Evolutionary conservation across 2,113 vertebrate species (phyloP), one percentile per base, ranked within the genome.

Genomic region (Chaetodon auriga): DNA sequence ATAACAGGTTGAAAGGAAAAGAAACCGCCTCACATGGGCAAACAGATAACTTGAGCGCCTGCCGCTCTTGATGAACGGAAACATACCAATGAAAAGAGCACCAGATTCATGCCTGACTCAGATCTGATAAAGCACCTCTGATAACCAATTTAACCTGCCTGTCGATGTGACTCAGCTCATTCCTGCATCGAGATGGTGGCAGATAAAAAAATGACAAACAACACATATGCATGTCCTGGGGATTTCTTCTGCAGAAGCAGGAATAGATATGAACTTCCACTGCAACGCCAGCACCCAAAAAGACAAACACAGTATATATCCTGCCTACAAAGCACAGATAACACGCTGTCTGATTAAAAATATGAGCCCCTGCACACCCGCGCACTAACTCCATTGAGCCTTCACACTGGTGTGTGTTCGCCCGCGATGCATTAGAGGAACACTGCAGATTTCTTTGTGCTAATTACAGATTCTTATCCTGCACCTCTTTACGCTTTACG

Each of bases 181-280:
- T 80, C 25, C 65, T 89, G 51, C 4, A n/a, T n/a, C 51, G 45
- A 87, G 89, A 94, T 92, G 0, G 87, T 80, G 82, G 8, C 53
- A 53, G 92, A 93, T 90, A 80, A 83, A 38, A 54, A 8, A 73
- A 84, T 15, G 14, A 36, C 43, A 61, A 19, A 53, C 8, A 21
- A 19, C n/a, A 61, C 64, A 35, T 78, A 46, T 80, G 43, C 75
- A 53, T 68, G n/a, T 84, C 64, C 30, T 72, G 62, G 82, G 65
- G 75, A 73, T 71, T 76, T 87, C 58, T 73, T 13, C 49, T 2
- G 38, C 23, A 68, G 7, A 1, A 25, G 64, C 6, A 60, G 69
- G 57, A 82, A 75, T 2, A 69, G 21, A 81, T 43, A 5, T 68
- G 3, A 68, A 63, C 58, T 6, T 73, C 7, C 5, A 62, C 30